Base-by-base conservation (phyloP, 2,888 invertebrate genomes). In the Heliconius ethilla region DNA sequence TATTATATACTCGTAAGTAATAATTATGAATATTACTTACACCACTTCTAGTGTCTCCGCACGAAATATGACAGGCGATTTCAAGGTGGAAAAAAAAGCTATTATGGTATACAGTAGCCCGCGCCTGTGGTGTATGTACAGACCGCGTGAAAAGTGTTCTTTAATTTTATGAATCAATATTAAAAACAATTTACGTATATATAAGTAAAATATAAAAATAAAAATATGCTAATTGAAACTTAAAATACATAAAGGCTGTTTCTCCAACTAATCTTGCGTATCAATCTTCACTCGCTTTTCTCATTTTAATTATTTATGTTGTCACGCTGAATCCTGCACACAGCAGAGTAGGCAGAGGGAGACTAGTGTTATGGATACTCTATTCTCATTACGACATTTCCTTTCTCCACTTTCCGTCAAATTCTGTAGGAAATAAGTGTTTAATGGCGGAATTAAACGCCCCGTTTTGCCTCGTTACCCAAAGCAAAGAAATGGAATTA, bases 31-130 rank as follows among this genome's bases (percentile, higher is more conserved):
- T 70, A 76, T 70, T 70, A 37, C 37, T 62, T 29, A 70, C 62
- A 63, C 45, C 25, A 70, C 40, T 29, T 62, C 70, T 72, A 63
- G 75, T 78, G 69, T 78, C 75, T 77, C 77, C 73, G 84, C 85
- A 87, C 89, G 85, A 88, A 88, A 90, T 89, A 89, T 87, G 89
- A 88, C 89, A 89, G 86, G 83, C 86, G 87, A 88, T 89, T 88
- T 88, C 84, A 88, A 87, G 87, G 85, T 83, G 85, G 81, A 91
- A 92, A 92, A 51, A 59, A 92, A 92, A 89, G 88, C 88, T 90
- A 91, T 92, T 92, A 93, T 90, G 87, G 85, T 85, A 87, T 90
- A 92, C 92, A 87, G 93, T 92, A 92, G 93, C 92, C 87, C 87
- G 86, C 85, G 86, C 85, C 83, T 78, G 81, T 80, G 79, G 80